Base-by-base conservation (phyloP, 2,113 vertebrate genomes). In the Petrocephalus microphthalmus region DNA sequence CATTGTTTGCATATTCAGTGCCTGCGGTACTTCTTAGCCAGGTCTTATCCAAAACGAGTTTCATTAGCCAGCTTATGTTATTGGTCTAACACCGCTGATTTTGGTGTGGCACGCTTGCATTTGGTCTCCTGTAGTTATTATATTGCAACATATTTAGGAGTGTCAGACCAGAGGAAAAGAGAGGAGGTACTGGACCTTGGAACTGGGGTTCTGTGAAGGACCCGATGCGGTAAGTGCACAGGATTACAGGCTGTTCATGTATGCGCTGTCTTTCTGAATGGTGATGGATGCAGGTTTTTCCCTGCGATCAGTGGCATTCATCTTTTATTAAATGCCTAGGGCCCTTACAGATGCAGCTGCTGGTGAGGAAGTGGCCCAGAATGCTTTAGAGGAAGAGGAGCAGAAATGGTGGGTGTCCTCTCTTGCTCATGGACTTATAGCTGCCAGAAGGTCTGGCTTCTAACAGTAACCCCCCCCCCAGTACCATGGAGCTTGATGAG, bases 151-250 rank as follows among this genome's bases (percentile, higher is more conserved):
- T 85, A n/a, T 90, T 57, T 91, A 96, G 97, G 78, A 93, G 94
- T 87, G 64, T 95, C 84, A 96, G 94, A 91, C 91, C 94, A 49
- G 96, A 96, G 87, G 95, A 96, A 87, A 97, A 91, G 94, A 92
- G 93, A 64, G 93, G 94, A 89, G 95, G 96, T 90, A 90, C 92
- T 94, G 96, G 95, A 93, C 89, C 94, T 91, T 92, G 87, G 82
- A 96, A 94, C 91, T 97, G 96, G 94, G 94, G 94, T 83, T 91
- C 94, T 84, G 89, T 94, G 92, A 95, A 95, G 90, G 96, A 96
- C 90, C 90, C 93, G 52, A 74, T 17, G 7, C 95, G 92, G 93
- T 95, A 91, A 45, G 45, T 13, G 37, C 3, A 1, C 33, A 47
- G 37, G 37, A 81, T 81, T 42, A 81, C 6, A 11, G 33, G 42